A percentile compares a stretch with the other conserved stretches of the same genome.
Evolutionary conservation across 1,140 invertebrate genomes (phyloP).

Genomic region (Fopius arisanus): DNA sequence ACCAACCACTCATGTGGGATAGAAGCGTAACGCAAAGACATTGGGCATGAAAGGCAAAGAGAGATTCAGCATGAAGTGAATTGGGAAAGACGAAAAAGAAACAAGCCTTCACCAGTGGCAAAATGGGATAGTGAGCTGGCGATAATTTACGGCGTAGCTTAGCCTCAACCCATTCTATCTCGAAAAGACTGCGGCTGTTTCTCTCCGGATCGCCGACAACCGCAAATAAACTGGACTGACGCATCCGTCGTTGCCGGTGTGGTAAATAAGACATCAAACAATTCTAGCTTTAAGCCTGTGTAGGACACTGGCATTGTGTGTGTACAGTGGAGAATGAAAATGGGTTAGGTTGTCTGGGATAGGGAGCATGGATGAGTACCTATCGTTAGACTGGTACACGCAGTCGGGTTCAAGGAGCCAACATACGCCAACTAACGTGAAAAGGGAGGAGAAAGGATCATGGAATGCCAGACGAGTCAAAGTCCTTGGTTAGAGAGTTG

Average conservation of each 20-base stretch:
- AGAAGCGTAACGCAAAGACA: constrained; percentile 7
- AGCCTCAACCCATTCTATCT: neutral
- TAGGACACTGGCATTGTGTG: constrained; percentile 17
- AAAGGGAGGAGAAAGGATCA: constrained; percentile 41
- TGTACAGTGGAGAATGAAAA: neutral
- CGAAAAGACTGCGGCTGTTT: neutral
- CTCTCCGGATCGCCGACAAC: constrained; percentile 31
- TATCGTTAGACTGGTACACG: neutral
- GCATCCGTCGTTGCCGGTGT: constrained; percentile 34
- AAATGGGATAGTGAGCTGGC: constrained; percentile 12
- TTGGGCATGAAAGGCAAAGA: neutral
- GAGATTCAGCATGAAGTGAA: neutral
- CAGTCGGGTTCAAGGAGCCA: neutral
- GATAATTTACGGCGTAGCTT: constrained; percentile 29
- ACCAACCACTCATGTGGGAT: neutral
- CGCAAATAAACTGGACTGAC: constrained; percentile 55
- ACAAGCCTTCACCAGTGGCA: neutral
- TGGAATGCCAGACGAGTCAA: constrained; percentile 18
- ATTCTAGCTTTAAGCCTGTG: constrained; percentile 32
- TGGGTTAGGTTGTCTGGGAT: neutral
- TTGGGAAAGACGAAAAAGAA: neutral
- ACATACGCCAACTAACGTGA: constrained; percentile 32
- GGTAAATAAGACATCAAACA: constrained; percentile 62
- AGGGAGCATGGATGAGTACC: neutral
- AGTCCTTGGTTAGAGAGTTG: constrained; percentile 44